A percentile compares a stretch with the other conserved stretches of the same genome.
Evolutionary conservation across 2,888 invertebrate genomes (phyloP).

Genomic region (Strigamia transsilvanica): DNA sequence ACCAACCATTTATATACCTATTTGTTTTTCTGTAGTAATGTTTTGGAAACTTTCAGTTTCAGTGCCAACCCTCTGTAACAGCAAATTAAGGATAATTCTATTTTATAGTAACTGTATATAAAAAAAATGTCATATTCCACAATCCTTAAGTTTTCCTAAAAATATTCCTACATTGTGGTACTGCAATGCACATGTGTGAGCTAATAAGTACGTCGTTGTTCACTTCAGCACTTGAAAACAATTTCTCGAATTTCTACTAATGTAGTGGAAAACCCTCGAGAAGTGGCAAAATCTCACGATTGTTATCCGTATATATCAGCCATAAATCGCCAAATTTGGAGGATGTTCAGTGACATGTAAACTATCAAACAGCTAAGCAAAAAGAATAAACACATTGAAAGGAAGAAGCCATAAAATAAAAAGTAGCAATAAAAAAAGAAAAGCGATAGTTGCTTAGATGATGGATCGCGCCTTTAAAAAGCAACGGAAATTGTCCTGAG

Average conservation of each 20-base stretch:
- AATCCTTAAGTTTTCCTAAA: no score
- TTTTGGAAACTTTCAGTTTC: no score
- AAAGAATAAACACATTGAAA: neutral
- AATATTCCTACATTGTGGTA: no score
- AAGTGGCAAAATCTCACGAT: neutral
- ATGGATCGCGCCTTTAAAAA: slow-evolving; percentile 8
- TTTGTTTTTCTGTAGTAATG: no score
- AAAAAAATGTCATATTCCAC: no score
- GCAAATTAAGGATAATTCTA: no score
- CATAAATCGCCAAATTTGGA: neutral
- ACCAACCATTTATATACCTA: no score
- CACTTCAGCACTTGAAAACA: neutral
- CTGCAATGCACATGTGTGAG: no score
- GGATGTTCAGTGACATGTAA: slow-evolving; percentile 8
- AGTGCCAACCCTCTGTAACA: no score
- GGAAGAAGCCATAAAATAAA: neutral
- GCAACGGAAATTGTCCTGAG: slow-evolving; percentile 8
- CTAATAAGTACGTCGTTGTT: neutral
- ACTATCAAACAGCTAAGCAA: neutral
- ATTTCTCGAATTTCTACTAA: neutral
- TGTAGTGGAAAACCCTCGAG: neutral
- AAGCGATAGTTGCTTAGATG: slow-evolving; percentile 2
- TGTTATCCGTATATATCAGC: slow-evolving; percentile 8
- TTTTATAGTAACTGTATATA: no score
- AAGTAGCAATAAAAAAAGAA: slow-evolving; percentile 8